Conservation (phyloP, 2,113 vertebrate genomes). For the Coptodon bakossiorum region DNA sequence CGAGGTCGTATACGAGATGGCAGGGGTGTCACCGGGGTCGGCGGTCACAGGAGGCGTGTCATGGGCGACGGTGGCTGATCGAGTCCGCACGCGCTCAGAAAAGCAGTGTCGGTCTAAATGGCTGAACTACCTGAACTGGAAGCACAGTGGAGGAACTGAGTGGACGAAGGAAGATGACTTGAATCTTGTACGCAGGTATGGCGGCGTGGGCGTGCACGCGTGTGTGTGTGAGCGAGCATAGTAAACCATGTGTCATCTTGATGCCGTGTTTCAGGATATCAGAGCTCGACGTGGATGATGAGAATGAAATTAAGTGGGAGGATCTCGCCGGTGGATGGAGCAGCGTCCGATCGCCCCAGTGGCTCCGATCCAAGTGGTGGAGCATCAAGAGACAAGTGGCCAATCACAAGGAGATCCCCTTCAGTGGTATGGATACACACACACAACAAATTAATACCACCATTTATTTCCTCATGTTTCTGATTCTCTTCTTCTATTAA, state of each 20-base stretch:
- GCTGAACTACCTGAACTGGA: conserved; percentile 99
- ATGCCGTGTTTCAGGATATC: conserved; percentile 78
- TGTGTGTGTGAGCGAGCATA: not conserved
- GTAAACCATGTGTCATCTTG: not conserved
- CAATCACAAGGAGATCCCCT: conserved; percentile 96
- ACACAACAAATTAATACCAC: not conserved
- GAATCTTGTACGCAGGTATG: conserved; percentile 85
- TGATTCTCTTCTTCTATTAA: not conserved
- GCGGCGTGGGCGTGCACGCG: not conserved
- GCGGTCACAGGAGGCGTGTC: conserved; percentile 95
- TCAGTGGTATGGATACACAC: conserved; percentile 51
- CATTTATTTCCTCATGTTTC: not conserved
- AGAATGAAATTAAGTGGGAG: conserved; percentile 97
- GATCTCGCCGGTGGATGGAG: conserved; percentile 93
- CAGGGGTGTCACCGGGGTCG: conserved; percentile 87
- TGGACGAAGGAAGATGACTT: conserved; percentile 99
- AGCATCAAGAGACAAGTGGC: conserved; percentile 97
- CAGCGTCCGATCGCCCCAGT: conserved; percentile 95
- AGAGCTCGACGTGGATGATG: conserved; percentile 88
- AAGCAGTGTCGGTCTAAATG: conserved; percentile 98
- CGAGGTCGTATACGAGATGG: conserved; percentile 94
- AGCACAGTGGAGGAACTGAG: conserved; percentile 95
- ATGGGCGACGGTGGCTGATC: conserved; percentile 92
- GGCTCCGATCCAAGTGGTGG: conserved; percentile 99
- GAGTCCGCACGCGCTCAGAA: conserved; percentile 92